Conservation (phyloP, 2,888 invertebrate genomes). For the Pollenia amentaria region DNA sequence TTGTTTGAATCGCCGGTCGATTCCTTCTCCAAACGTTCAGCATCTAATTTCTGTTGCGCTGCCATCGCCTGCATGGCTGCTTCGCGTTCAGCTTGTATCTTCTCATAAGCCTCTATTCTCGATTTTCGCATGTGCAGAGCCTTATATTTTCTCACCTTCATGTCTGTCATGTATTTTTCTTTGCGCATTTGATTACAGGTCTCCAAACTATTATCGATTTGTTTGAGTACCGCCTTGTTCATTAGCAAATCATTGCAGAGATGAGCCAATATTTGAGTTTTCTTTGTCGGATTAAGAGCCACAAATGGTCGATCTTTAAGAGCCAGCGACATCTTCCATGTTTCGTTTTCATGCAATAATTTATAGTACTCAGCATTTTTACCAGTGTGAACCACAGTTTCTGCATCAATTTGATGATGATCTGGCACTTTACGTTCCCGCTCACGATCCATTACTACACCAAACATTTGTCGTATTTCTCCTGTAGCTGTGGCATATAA, state of each 20-base stretch:
- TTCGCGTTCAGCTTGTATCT: conserved; percentile 83
- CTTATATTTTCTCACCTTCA: conserved; percentile 94
- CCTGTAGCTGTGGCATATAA: conserved; percentile 95
- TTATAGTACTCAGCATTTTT: conserved; percentile 93
- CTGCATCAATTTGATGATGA: conserved; percentile 91
- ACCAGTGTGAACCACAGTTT: conserved; percentile 88
- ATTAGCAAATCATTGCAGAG: conserved; percentile 97
- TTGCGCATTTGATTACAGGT: conserved; percentile 93
- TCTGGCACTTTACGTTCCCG: conserved; percentile 92
- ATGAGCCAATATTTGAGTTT: conserved; percentile 95
- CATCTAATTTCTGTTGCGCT: conserved; percentile 84
- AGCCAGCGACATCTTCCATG: conserved; percentile 92
- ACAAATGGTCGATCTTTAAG: conserved; percentile 94
- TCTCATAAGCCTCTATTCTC: conserved; percentile 90
- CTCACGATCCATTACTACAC: conserved; percentile 92
- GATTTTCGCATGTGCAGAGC: conserved; percentile 90
- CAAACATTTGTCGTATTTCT: conserved; percentile 92
- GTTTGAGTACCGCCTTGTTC: conserved; percentile 95
- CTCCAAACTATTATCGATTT: conserved; percentile 95
- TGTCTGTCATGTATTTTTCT: conserved; percentile 96
- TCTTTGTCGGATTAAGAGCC: conserved; percentile 92
- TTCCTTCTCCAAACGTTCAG: conserved; percentile 81
- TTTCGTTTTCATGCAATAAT: conserved; percentile 90
- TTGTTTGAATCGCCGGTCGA: conserved; percentile 60
- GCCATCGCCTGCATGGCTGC: conserved; percentile 82